A percentile compares a stretch with the other conserved stretches of the same genome.
These are phyloP conservation scores for Lepidocolaptes lacrymiger DNA, from an alignment of 2,797 vertebrate genomes.

Conservation along the genomic window DNA sequence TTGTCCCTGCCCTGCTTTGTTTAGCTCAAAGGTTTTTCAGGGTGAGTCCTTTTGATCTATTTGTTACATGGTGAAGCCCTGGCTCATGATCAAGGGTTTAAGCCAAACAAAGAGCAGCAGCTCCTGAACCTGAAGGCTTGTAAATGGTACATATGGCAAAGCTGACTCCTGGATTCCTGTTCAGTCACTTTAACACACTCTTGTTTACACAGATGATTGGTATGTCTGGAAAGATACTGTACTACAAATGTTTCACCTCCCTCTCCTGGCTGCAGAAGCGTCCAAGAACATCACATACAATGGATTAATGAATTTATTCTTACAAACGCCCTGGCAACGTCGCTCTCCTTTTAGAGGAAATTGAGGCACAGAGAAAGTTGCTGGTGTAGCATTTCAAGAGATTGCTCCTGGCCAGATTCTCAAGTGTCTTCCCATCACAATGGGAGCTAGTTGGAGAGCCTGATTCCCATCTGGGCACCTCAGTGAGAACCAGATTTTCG, in stretches of 20 bases:
- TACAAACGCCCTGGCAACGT: conserved; percentile 1
- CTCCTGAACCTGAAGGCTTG: background rate
- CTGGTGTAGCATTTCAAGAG: background rate
- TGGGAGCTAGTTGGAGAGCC: background rate
- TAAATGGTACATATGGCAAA: background rate
- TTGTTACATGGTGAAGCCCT: background rate
- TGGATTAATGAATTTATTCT: conserved; percentile 37
- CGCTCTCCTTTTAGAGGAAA: conserved; percentile 1
- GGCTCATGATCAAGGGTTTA: background rate
- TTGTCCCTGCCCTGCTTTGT: background rate
- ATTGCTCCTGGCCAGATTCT: background rate
- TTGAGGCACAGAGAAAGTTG: background rate
- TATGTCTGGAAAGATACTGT: conserved; percentile 13
- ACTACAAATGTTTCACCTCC: background rate
- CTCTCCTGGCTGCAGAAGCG: background rate
- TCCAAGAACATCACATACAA: conserved; percentile 9
- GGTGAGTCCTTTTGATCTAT: background rate
- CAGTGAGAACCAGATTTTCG: conserved; percentile 34
- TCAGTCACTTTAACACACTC: background rate
- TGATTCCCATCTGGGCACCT: background rate
- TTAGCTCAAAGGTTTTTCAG: background rate
- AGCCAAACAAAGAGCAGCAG: background rate
- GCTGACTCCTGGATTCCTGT: background rate
- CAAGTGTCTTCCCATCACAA: background rate
- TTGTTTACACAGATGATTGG: background rate